These are phyloP conservation scores for Cataglyphis cursor DNA, from an alignment of 2,888 invertebrate species.

Conservation along the genomic window DNA sequence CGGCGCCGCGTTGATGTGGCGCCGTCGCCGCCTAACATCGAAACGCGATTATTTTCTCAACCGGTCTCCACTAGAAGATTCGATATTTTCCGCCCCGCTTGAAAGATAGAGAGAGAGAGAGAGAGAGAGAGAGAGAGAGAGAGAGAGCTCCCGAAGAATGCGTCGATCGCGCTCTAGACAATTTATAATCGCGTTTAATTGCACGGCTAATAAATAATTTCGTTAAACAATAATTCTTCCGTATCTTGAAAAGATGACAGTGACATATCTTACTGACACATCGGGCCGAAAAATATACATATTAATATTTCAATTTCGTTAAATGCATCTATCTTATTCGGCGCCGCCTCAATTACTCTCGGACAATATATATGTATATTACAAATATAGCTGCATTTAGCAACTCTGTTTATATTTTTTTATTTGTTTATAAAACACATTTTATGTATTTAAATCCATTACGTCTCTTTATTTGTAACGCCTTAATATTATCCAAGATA, in stretches of 20 bases:
- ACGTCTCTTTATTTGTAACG: not conserved
- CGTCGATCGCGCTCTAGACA: not conserved
- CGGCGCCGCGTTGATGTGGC: slow-evolving; percentile 68
- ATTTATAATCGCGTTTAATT: slow-evolving; percentile 43
- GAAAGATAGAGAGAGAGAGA: slow-evolving; percentile 1
- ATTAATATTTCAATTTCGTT: not conserved
- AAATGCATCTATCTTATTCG: not conserved
- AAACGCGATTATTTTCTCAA: slow-evolving; percentile 71
- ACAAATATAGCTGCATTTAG: too few relatives aligned
- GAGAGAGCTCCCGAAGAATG: slow-evolving; percentile 14
- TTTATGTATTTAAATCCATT: not conserved
- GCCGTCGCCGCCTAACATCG: slow-evolving; percentile 71
- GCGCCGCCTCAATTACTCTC: not conserved
- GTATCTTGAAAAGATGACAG: not conserved
- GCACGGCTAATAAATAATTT: not conserved
- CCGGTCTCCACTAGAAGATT: slow-evolving; percentile 69
- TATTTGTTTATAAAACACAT: too few relatives aligned
- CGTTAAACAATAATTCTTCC: not conserved
- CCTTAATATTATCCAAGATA: not conserved
- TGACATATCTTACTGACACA: not conserved
- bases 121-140: slow-evolving; percentile 22
- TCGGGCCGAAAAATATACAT: not conserved
- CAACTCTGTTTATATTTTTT: too few relatives aligned
- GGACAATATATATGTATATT: not conserved
- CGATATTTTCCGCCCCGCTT: slow-evolving; percentile 56